Conservation (phyloP, 1,140 invertebrate genomes). For the Caenorhabditis remanei region DNA sequence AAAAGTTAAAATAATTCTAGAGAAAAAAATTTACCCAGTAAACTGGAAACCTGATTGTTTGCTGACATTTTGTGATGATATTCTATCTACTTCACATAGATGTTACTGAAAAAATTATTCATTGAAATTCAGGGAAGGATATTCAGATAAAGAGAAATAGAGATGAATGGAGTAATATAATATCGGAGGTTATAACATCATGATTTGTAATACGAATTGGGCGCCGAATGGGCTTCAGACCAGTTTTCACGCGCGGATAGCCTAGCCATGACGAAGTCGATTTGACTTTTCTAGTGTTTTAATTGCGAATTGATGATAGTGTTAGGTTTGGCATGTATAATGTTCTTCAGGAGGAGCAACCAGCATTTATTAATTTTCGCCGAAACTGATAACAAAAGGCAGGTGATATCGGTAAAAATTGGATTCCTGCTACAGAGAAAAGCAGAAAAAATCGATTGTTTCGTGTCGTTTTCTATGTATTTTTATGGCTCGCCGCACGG, state of each 20-base stretch:
- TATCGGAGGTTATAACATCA: neutral
- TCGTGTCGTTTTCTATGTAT: conserved; percentile 42
- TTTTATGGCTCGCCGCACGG: conserved; percentile 25
- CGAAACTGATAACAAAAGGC: neutral
- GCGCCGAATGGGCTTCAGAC: neutral
- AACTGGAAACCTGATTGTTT: neutral
- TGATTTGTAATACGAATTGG: conserved; percentile 5
- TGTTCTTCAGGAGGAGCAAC: neutral
- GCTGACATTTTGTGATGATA: neutral
- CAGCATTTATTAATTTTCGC: conserved; percentile 8
- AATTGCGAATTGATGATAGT: conserved; percentile 5
- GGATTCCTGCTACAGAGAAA: neutral
- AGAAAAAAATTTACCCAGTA: conserved; percentile 9
- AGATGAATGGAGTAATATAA: conserved; percentile 20
- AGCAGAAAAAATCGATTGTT: conserved; percentile 22
- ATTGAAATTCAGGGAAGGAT: neutral
- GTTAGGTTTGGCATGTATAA: neutral
- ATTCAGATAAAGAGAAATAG: neutral
- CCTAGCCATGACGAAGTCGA: neutral
- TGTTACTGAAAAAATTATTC: neutral
- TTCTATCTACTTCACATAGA: conserved; percentile 5
- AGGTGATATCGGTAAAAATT: neutral
- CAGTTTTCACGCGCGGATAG: conserved; percentile 44
- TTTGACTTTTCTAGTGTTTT: conserved; percentile 9
- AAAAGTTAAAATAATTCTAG: neutral